These are phyloP conservation scores for Cassiopea andromeda DNA, from an alignment of 30 jellyfish, hydroid and myxozoan species.

Conservation along the genomic window DNA sequence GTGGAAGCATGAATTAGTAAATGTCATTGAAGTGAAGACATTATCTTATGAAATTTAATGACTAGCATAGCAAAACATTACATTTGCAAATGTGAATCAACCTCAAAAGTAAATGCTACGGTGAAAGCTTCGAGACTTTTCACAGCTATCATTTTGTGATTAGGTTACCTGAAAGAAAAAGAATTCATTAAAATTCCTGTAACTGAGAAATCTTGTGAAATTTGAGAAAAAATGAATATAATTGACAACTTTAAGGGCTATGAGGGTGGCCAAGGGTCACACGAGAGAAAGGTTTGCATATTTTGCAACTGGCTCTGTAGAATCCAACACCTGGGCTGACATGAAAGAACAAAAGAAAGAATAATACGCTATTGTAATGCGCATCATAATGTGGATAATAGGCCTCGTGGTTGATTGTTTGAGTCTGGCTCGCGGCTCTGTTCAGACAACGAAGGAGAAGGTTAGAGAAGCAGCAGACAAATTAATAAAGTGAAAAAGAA, in stretches of 20 bases:
- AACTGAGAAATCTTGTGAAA: not conserved
- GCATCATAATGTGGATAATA: conserved; percentile 64
- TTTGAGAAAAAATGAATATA: not conserved
- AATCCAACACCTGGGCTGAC: conserved; percentile 77
- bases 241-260: not conserved
- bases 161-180: no score
- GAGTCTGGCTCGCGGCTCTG: conserved; percentile 29
- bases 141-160: no score
- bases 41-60: no score
- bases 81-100: no score
- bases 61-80: no score
- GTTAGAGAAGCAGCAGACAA: conserved; percentile 54
- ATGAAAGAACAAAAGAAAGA: conserved; percentile 60
- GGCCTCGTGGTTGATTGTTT: conserved; percentile 74
- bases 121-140: no score
- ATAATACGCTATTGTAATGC: conserved; percentile 54
- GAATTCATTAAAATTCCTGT: no score
- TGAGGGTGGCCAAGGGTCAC: conserved; percentile 48
- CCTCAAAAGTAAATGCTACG: no score
- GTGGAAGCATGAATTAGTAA: no score
- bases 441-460: conserved; percentile 31
- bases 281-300: not conserved
- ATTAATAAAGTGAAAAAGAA: not conserved
- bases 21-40: no score
- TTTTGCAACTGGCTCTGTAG: conserved; percentile 27